Evolutionary conservation across 1,140 invertebrate genomes (phyloP).

Genomic region (Reticulitermes speratus): DNA sequence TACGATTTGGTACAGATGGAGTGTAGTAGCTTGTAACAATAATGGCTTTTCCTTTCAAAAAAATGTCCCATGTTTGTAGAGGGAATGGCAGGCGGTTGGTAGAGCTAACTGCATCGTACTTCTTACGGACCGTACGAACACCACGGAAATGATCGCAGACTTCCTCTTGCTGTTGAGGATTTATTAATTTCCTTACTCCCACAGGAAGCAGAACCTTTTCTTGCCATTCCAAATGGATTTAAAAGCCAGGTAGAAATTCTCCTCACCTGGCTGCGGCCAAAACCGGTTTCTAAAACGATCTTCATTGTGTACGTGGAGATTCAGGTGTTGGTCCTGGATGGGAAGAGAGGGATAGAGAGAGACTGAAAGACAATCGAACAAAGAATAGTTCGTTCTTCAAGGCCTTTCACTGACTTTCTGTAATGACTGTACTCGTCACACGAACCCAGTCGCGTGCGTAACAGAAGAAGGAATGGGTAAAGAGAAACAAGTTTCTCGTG

Average conservation of each 20-base stretch:
- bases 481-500: not conserved
- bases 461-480: not conserved
- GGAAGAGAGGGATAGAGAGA: not conserved
- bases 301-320: not conserved
- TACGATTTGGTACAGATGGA: too few species aligned
- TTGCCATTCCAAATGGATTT: not conserved
- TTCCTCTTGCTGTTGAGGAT: not conserved
- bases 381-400: not conserved
- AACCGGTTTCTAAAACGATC: not conserved
- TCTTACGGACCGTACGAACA: not conserved
- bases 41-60: too few species aligned
- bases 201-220: not conserved
- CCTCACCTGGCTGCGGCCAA: not conserved
- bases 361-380: not conserved
- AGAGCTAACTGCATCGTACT: not conserved
- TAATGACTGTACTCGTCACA: not conserved
- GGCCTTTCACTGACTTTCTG: not conserved
- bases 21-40: too few species aligned
- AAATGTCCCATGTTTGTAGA: too few species aligned
- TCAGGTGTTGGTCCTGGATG: not conserved
- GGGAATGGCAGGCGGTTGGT: too few species aligned
- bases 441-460: slow-evolving; percentile 6
- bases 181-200: not conserved
- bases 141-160: not conserved
- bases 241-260: not conserved